Conservation (phyloP, 2,797 vertebrate species). For the Decapterus maruadsi region DNA sequence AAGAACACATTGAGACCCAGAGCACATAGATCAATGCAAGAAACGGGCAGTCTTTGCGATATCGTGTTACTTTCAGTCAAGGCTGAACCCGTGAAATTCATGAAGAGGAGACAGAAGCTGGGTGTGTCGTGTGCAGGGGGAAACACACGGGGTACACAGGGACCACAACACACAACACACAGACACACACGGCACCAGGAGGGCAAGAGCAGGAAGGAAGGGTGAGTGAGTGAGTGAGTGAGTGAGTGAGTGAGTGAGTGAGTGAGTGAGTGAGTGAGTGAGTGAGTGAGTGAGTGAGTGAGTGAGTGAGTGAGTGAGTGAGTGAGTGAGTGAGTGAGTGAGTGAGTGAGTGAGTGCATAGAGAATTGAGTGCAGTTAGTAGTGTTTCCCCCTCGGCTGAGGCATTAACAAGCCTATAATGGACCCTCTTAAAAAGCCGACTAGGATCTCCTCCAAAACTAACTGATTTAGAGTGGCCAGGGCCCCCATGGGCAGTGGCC, state of each 20-base stretch:
- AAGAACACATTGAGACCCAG: conserved; percentile 46
- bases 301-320: conserved; percentile 3
- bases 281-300: conserved; percentile 33
- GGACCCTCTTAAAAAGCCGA: conserved; percentile 86
- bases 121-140: conserved; percentile 37
- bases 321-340: neutral
- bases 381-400: conserved; percentile 84
- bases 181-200: conserved; percentile 15
- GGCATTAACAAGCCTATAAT: conserved; percentile 90
- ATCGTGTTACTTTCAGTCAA: conserved; percentile 56
- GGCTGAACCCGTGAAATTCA: conserved; percentile 62
- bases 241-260: conserved; percentile 33
- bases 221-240: conserved; percentile 40
- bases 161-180: conserved; percentile 36
- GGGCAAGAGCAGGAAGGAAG: conserved; percentile 38
- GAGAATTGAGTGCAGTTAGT: conserved; percentile 83
- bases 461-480: conserved; percentile 87
- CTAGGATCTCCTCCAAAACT: conserved; percentile 90
- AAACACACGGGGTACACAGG: conserved; percentile 41
- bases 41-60: conserved; percentile 57
- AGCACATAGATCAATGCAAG: conserved; percentile 57
- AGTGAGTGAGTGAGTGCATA: conserved; percentile 71
- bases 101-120: conserved; percentile 49
- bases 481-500: conserved; percentile 82
- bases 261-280: conserved; percentile 32